Conservation (phyloP, 2,888 invertebrate genomes). For the Matsumyia berberina region DNA sequence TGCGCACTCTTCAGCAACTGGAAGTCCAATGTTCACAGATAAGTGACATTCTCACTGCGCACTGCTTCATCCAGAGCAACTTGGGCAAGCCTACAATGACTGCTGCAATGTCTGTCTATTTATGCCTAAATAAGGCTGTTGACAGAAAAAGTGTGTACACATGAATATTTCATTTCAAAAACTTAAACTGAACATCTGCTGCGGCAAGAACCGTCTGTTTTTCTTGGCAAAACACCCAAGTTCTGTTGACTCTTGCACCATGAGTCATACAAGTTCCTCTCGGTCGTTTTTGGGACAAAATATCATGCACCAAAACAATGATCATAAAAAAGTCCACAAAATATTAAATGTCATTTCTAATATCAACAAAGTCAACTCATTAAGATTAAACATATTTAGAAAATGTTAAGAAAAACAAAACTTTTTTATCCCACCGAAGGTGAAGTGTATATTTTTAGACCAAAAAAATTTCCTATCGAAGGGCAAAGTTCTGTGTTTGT, state of each 20-base stretch:
- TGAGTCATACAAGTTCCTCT: background rate
- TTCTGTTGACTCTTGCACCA: background rate
- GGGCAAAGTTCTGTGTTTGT: background rate
- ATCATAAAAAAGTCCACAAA: background rate
- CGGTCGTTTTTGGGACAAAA: background rate
- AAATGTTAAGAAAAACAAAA: background rate
- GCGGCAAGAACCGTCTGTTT: too few relatives aligned
- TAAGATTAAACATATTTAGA: background rate
- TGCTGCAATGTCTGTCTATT: too few relatives aligned
- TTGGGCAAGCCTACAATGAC: too few relatives aligned
- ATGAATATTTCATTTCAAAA: too few relatives aligned
- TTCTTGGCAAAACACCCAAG: background rate
- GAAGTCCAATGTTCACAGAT: too few relatives aligned
- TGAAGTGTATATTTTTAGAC: background rate
- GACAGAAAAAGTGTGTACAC: too few relatives aligned
- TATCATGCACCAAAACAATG: constrained; percentile 21
- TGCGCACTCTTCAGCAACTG: too few relatives aligned
- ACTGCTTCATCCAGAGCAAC: too few relatives aligned
- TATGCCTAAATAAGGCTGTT: too few relatives aligned
- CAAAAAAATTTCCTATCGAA: background rate
- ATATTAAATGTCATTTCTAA: background rate
- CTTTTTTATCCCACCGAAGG: background rate
- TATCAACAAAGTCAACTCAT: background rate
- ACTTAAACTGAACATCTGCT: background rate
- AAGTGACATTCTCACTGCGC: too few relatives aligned